Conservation (phyloP, 2,113 vertebrate species). For the Cyprinodon brontotheroides region DNA sequence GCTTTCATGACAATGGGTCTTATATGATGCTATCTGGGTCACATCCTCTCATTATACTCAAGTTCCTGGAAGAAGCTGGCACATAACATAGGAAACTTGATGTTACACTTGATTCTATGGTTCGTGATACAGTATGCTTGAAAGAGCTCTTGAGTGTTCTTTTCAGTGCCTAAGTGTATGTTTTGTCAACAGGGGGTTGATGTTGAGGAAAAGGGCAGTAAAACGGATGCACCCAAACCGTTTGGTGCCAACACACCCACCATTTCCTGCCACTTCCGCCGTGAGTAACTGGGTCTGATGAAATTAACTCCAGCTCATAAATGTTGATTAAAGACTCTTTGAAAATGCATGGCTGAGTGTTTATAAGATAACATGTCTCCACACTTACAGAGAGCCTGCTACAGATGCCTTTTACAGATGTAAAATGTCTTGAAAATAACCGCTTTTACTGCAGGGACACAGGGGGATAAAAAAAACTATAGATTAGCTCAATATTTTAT, state of each 20-base stretch:
- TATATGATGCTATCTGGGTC: slow-evolving; percentile 38
- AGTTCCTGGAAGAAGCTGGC: slow-evolving; percentile 25
- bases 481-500: not conserved
- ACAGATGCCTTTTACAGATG: not conserved
- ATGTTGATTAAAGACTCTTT: slow-evolving; percentile 54
- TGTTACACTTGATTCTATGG: slow-evolving; percentile 24
- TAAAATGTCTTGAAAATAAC: not conserved
- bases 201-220: slow-evolving; percentile 84
- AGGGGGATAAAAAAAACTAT: not conserved
- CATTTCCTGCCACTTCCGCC: slow-evolving; percentile 90
- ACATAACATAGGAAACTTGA: slow-evolving; percentile 19
- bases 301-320: slow-evolving; percentile 24
- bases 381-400: not conserved
- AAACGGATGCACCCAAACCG: slow-evolving; percentile 80
- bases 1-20: slow-evolving; percentile 12
- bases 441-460: not conserved
- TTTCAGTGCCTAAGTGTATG: not conserved
- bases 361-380: slow-evolving; percentile 16
- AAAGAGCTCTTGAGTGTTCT: not conserved
- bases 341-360: slow-evolving; percentile 33
- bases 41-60: slow-evolving; percentile 46
- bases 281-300: slow-evolving; percentile 80
- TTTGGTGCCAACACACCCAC: slow-evolving; percentile 96
- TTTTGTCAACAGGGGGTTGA: slow-evolving; percentile 84
- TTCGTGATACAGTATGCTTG: not conserved